Evolutionary conservation across 1,140 invertebrate genomes (phyloP).

Genomic region (Eriocheir sinensis): DNA sequence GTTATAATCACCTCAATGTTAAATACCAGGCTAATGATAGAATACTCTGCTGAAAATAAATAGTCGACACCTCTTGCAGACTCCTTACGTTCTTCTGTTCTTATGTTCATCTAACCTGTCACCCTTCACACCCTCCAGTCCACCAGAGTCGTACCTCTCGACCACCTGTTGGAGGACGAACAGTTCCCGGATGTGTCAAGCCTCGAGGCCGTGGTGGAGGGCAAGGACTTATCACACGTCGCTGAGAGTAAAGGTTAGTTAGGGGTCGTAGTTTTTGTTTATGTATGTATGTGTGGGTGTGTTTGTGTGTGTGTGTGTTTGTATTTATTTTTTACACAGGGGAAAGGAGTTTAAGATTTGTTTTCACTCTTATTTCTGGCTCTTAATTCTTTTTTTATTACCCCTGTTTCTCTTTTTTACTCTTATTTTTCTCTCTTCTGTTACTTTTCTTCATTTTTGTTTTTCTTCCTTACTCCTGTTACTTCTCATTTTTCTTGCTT

Average conservation of each 20-base stretch:
- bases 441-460: too few relatives aligned
- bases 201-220: slow-evolving; percentile 43
- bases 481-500: too few relatives aligned
- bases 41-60: too few relatives aligned
- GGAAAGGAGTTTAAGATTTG: too few relatives aligned
- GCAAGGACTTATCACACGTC: slow-evolving; percentile 62
- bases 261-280: background rate
- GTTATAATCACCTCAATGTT: too few relatives aligned
- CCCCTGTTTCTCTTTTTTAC: background rate
- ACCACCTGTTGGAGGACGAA: slow-evolving; percentile 73
- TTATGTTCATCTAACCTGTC: background rate
- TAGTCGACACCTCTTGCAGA: too few relatives aligned
- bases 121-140: slow-evolving; percentile 46
- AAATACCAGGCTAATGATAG: too few relatives aligned
- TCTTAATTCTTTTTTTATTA: background rate
- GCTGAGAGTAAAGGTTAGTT: slow-evolving; percentile 70
- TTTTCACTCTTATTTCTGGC: too few relatives aligned
- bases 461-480: too few relatives aligned
- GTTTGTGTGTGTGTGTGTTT: background rate
- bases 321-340: background rate
- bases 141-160: slow-evolving; percentile 67
- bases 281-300: background rate
- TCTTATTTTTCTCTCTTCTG: background rate
- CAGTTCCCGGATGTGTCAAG: slow-evolving; percentile 59
- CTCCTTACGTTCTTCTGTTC: too few relatives aligned